Conservation (phyloP, 2,888 invertebrate genomes). For the Teleogryllus oceanicus region DNA sequence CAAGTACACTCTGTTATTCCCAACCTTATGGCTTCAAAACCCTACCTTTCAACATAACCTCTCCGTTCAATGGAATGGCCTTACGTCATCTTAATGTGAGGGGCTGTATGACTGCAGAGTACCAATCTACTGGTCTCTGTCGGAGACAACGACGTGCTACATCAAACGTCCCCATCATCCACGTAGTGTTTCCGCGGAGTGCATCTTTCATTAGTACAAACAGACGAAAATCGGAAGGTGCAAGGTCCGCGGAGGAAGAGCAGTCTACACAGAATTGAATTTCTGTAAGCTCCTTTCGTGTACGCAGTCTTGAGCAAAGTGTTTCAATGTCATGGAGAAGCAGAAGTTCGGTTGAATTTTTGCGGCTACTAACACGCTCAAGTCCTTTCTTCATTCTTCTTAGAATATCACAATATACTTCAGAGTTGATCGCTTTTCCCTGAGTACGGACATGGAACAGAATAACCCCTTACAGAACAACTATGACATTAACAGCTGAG, state of each 20-base stretch:
- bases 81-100: background rate
- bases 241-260: background rate
- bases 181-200: background rate
- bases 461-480: background rate
- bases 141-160: background rate
- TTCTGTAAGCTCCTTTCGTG: background rate
- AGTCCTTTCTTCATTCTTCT: background rate
- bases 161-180: background rate
- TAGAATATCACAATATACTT: background rate
- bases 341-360: background rate
- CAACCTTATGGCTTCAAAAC: background rate
- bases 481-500: background rate
- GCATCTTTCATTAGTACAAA: background rate
- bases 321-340: background rate
- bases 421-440: background rate
- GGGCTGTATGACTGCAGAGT: background rate
- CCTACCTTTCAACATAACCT: background rate
- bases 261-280: background rate
- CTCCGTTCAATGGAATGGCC: background rate
- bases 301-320: background rate
- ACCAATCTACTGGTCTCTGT: slow-evolving; percentile 20
- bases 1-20: background rate
- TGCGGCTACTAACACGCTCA: background rate
- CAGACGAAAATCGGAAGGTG: background rate
- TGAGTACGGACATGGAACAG: background rate